A percentile compares a stretch with the other conserved stretches of the same genome.
These are phyloP conservation scores for Sebastiscus albofasciatus DNA, from an alignment of 2,797 vertebrate species.

Conservation along the genomic window DNA sequence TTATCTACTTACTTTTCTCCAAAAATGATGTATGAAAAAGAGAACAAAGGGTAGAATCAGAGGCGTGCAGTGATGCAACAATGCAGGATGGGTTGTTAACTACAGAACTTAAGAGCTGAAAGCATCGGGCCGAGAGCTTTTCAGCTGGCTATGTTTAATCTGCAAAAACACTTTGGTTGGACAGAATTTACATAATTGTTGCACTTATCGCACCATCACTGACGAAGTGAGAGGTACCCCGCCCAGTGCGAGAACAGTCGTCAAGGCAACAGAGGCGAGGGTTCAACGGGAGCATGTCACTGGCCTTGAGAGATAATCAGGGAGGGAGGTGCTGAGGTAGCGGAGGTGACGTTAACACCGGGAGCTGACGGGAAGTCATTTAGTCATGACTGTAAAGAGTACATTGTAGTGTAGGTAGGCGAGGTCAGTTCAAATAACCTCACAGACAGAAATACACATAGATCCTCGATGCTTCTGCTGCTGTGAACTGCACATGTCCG, in stretches of 20 bases:
- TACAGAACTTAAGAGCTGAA: constrained; percentile 34
- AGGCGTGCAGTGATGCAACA: constrained; percentile 2
- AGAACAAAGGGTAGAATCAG: background rate
- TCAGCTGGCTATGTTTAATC: constrained; percentile 61
- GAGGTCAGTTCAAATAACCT: background rate
- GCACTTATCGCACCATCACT: constrained; percentile 81
- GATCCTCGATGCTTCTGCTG: background rate
- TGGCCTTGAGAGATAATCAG: constrained; percentile 69
- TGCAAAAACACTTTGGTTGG: constrained; percentile 73
- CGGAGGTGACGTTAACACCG: constrained; percentile 12
- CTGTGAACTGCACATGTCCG: background rate
- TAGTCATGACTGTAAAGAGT: background rate
- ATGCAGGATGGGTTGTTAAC: constrained; percentile 2
- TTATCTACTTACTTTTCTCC: background rate
- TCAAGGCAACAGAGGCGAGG: constrained; percentile 81
- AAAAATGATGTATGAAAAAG: background rate
- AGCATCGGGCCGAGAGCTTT: constrained; percentile 17
- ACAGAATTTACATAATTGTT: constrained; percentile 85
- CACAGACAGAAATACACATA: background rate
- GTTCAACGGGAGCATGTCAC: constrained; percentile 72
- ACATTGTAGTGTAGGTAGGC: background rate
- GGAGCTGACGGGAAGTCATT: constrained; percentile 23
- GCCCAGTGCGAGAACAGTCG: constrained; percentile 70
- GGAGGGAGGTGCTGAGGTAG: constrained; percentile 37
- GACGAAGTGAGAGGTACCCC: constrained; percentile 68